Conservation (phyloP, 2,113 vertebrate genomes). For the Silurus meridionalis region DNA sequence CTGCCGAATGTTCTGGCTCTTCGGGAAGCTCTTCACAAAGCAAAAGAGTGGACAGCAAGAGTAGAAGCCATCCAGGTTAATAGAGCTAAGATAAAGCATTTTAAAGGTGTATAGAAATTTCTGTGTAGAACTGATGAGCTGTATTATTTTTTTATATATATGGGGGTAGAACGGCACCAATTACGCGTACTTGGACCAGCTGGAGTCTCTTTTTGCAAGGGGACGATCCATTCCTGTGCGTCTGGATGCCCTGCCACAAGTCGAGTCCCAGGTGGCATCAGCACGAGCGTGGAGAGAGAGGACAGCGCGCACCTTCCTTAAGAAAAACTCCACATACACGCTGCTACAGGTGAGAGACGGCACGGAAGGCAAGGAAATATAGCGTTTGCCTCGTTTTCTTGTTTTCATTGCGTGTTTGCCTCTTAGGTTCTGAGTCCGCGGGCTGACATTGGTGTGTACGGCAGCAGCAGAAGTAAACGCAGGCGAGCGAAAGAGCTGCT, state of each 20-base stretch:
- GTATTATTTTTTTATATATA: not conserved
- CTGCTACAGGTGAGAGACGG: constrained; percentile 82
- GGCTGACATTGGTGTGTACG: constrained; percentile 92
- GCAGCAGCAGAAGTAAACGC: constrained; percentile 90
- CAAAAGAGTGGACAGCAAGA: constrained; percentile 92
- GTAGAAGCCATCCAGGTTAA: constrained; percentile 92
- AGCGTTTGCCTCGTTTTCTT: not conserved
- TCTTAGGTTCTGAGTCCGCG: constrained; percentile 92
- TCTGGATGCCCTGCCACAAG: constrained; percentile 87
- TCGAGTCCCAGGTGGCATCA: constrained; percentile 93
- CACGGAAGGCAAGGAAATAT: not conserved
- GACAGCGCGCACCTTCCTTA: constrained; percentile 93
- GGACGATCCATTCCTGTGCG: constrained; percentile 93
- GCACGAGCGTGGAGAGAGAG: constrained; percentile 94
- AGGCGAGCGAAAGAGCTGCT: constrained; percentile 90
- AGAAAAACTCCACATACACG: constrained; percentile 95
- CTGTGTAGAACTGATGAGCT: not conserved
- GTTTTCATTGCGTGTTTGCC: not conserved
- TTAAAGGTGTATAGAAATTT: not conserved
- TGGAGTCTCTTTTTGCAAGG: constrained; percentile 87
- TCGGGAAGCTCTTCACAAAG: constrained; percentile 90
- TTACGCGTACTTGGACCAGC: constrained; percentile 92
- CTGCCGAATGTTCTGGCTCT: constrained; percentile 92
- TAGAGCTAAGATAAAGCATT: too few relatives aligned
- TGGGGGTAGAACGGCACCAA: constrained; percentile 81